Percentiles rank a stretch among this genome's conserved stretches.
Conservation (phyloP, 2,888 invertebrate species). For the Phragmatobia fuliginosa region DNA sequence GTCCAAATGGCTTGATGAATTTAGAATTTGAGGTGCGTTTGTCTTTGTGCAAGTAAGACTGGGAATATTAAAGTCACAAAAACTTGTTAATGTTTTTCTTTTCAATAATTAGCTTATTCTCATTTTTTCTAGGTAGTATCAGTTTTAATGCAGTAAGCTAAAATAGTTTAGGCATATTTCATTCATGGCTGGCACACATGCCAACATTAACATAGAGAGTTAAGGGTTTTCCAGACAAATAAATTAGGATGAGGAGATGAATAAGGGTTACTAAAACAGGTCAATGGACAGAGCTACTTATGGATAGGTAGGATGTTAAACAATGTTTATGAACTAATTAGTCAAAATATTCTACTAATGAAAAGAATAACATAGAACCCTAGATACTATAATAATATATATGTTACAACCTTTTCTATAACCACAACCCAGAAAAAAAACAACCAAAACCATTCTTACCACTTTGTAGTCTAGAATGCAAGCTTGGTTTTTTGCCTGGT, state of each 20-base stretch:
- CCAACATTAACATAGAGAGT: background rate
- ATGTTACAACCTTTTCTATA: slow-evolving; percentile 19
- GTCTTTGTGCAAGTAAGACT: background rate
- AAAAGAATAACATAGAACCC: slow-evolving; percentile 10
- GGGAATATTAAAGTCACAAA: background rate
- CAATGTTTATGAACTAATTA: background rate
- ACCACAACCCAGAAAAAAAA: slow-evolving; percentile 13
- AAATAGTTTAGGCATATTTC: background rate
- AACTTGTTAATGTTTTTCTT: background rate
- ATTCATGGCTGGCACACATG: background rate
- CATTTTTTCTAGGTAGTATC: background rate
- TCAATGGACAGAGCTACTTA: background rate
- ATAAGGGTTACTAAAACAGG: background rate
- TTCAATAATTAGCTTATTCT: background rate
- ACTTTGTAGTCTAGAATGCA: slow-evolving; percentile 95
- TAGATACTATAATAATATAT: too few species aligned
- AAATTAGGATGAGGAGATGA: background rate
- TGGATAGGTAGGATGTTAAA: background rate
- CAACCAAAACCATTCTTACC: slow-evolving; percentile 81
- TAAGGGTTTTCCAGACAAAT: background rate
- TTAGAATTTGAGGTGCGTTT: background rate
- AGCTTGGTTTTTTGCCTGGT: slow-evolving; percentile 93
- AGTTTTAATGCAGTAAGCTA: background rate
- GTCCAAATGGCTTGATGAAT: background rate
- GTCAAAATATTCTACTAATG: background rate